Evolutionary conservation across 2,797 vertebrate genomes (phyloP).

Genomic region (Hemibagrus guttatus): DNA sequence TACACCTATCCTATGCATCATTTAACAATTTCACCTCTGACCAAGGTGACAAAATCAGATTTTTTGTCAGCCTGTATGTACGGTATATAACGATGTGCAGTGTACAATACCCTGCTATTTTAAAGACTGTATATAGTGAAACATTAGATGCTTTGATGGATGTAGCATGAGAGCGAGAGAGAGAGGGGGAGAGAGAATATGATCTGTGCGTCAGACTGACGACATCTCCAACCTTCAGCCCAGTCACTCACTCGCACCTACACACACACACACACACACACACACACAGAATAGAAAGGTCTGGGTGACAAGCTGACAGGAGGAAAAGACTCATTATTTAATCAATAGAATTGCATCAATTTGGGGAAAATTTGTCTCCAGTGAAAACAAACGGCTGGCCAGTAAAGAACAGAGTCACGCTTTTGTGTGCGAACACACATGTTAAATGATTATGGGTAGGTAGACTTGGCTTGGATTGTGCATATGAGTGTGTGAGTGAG

Average conservation of each 20-base stretch:
- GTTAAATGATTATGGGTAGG: conserved; percentile 21
- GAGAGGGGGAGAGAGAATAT: neutral
- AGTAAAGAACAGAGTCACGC: conserved; percentile 51
- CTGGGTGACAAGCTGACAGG: conserved; percentile 78
- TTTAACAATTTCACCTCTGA: neutral
- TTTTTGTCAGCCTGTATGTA: neutral
- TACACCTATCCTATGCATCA: neutral
- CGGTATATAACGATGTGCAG: neutral
- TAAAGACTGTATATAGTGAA: neutral
- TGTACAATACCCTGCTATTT: neutral
- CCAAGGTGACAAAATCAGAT: neutral
- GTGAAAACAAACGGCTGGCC: conserved; percentile 81
- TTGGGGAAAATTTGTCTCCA: conserved; percentile 82
- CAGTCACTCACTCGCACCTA: neutral
- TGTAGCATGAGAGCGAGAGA: neutral
- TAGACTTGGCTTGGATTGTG: neutral
- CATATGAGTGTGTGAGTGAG: conserved; percentile 72
- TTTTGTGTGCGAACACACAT: conserved; percentile 35
- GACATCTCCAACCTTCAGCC: neutral
- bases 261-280: neutral
- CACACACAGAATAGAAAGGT: conserved; percentile 31
- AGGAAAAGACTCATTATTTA: conserved; percentile 89
- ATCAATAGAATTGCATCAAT: conserved; percentile 88
- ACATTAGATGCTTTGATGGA: neutral
- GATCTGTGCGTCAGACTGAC: neutral